Base-by-base conservation (phyloP, 2,113 vertebrate species). In the Pelecanus crispus region DNA sequence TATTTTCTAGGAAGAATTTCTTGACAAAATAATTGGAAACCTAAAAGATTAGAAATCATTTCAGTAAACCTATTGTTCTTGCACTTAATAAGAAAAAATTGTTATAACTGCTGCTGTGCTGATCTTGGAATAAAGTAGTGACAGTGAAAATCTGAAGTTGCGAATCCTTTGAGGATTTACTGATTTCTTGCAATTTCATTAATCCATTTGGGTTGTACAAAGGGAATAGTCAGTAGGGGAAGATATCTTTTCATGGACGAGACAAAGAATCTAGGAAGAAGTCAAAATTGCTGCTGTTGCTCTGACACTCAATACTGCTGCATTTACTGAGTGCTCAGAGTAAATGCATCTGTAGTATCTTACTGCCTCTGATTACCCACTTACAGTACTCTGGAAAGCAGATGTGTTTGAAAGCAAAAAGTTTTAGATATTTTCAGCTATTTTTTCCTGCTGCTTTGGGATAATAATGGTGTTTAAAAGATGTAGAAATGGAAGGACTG, bases 11-110 rank as follows among this genome's bases (percentile, higher is more conserved):
- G 45, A 75, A 56, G 72, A 53, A 63, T 62, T 86, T 61, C 12
- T 83, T 90, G 75, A 81, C 72, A 74, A 81, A 94, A 58, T 90
- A 67, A 88, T 90, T 74, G 56, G 86, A 89, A 88, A 81, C 65
- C 31, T 34, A 55, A 92, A 86, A 68, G 44, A 90, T 91, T 45
- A 92, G 58, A 80, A 84, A 65, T 90, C 3, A 38, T 91, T 85
- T 90, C 66, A 85, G 58, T 82, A 88, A 95, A 71, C 71, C 36
- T 63, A 38, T 86, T 96, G 74, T 75, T 94, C 36, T 81, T 81
- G 63, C 68, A 42, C 59, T 78, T 92, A 86, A 88, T 86, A 40
- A 78, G 82, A 25, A 75, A 92, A 68, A 86, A 40, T 72, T 85
- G 38, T 72, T 85, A 4, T 29, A 49, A 49, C 66, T 65, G 20